phyloP scores from a whole-genome alignment of 2,113 vertebrate genomes.

The Scolopax mira region DNA sequence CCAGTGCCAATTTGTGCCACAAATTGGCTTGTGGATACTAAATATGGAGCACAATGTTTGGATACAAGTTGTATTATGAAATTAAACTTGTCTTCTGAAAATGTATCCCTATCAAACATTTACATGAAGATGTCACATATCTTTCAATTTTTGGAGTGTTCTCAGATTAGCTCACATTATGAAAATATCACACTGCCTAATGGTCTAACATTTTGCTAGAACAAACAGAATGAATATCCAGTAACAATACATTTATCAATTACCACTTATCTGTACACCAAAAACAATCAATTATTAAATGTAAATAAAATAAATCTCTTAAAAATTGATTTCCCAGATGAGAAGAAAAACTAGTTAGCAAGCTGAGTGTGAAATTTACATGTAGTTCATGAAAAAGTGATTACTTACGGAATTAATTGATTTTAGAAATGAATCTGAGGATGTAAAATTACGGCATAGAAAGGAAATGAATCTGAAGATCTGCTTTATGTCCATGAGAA shows the following conservation, averaged over 20 bases:
- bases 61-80: not conserved
- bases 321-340: slow-evolving; percentile 68
- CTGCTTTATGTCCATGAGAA: not conserved
- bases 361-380: slow-evolving; percentile 67
- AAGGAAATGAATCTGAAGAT: slow-evolving; percentile 18
- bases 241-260: slow-evolving; percentile 23
- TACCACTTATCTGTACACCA: slow-evolving; percentile 35
- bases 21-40: not conserved
- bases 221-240: not conserved
- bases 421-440: slow-evolving; percentile 48
- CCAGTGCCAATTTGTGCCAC: not conserved
- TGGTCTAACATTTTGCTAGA: not conserved
- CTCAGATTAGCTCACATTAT: not conserved
- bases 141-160: not conserved
- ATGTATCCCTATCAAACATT: not conserved
- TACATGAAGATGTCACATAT: not conserved
- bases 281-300: slow-evolving; percentile 35
- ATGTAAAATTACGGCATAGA: not conserved
- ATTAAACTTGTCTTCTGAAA: not conserved
- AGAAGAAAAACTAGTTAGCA: slow-evolving; percentile 61
- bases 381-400: slow-evolving; percentile 60
- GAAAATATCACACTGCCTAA: not conserved
- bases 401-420: slow-evolving; percentile 62
- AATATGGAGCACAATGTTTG: not conserved
- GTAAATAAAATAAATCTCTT: slow-evolving; percentile 60